Percentiles rank a stretch among this genome's conserved stretches.
Conservation (phyloP, 2,113 vertebrate genomes). For the Scalopus aquaticus region DNA sequence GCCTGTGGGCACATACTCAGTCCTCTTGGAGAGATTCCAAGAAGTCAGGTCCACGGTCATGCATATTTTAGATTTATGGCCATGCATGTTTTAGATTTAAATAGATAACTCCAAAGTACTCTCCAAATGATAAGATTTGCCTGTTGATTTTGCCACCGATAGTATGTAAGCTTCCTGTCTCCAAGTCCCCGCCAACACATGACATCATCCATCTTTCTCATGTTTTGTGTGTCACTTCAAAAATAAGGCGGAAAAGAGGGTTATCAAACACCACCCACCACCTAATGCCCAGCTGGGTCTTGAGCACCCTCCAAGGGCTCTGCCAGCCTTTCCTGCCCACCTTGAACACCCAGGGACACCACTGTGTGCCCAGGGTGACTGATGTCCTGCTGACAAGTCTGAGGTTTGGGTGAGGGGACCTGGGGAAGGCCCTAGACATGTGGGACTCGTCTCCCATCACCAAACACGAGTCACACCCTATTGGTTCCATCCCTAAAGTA, state of each 20-base stretch:
- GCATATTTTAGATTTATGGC: not conserved
- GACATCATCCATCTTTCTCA: not conserved
- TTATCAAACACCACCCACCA: not conserved
- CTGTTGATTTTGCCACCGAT: not conserved
- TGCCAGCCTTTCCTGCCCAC: not conserved
- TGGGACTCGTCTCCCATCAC: not conserved
- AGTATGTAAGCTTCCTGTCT: not conserved
- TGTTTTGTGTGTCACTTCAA: not conserved
- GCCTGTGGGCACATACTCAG: rapidly evolving
- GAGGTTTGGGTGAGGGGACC: not conserved
- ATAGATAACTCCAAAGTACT: not conserved
- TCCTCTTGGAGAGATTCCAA: not conserved
- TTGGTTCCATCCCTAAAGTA: not conserved
- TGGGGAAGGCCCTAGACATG: not conserved
- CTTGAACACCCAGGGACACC: not conserved
- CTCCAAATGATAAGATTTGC: not conserved
- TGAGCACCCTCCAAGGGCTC: too few species aligned
- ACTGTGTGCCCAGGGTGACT: not conserved
- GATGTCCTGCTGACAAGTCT: not conserved
- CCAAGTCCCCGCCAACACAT: not conserved
- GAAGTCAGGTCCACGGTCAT: not conserved
- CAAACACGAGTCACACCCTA: not conserved
- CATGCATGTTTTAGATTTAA: not conserved
- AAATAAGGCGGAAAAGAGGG: not conserved
- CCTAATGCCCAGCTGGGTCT: not conserved